Evolutionary conservation across 2,797 vertebrate species (phyloP), one percentile per base, ranked within the genome.

Genomic region (Limnodromus scolopaceus): DNA sequence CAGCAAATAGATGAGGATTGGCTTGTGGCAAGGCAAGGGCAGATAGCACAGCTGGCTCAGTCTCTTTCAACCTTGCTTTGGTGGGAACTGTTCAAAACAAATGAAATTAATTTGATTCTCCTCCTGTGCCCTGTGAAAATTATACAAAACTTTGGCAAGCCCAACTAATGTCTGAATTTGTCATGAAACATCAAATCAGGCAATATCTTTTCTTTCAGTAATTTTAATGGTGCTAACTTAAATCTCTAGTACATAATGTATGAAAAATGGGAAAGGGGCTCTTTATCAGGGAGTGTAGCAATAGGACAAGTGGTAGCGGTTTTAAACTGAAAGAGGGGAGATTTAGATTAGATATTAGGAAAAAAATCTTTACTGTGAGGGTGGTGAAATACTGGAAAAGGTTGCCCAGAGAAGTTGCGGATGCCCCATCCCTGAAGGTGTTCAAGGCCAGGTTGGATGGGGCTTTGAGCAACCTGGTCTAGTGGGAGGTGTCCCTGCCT

Each of bases 221-320:
- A 68, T 86, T 93, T 77, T 55, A 66, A 51, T n/a, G 79, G 20
- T 38, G 46, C 5, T 77, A 87, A 87, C 95, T 93, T 91, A 83
- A 92, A 64, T 54, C 19, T 66, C 27, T 55, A 65, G 11, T 36
- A 38, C 57, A 61, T 9, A 48, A 36, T 0, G 0, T 28, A 64
- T 2, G 16, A 39, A 61, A 39, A 39, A 28, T 27, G 23, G 34
- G 24, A 8, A 11, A 38, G 34, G 57, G 24, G 12, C 34, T 60
- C 24, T 58, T 58, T 38, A 38, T 12, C 10, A 60, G 25, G 58
- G 16, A 39, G 17, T 13, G 25, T 18, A 27, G 17, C 6, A 12
- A 39, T 19, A 48, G 36, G 25, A 28, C 10, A 4, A 61, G 8
- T 18, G 58, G 27, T 18, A 60, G 34, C 4, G 4, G 58, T 39